These are phyloP conservation scores for Xenus cinereus DNA, from an alignment of 2,113 vertebrate genomes.

Conservation along the genomic window DNA sequence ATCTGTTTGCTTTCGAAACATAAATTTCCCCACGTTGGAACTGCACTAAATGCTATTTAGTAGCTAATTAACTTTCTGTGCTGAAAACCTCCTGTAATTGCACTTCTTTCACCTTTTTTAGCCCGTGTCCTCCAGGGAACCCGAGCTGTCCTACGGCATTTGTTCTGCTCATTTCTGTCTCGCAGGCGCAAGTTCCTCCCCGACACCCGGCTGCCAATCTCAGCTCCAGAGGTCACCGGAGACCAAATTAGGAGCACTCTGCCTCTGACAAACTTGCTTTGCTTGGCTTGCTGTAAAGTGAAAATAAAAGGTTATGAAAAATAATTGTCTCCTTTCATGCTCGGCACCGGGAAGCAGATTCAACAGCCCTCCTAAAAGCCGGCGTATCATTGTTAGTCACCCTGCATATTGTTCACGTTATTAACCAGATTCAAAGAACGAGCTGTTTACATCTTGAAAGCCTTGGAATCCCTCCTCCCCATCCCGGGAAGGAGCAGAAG, in stretches of 20 bases:
- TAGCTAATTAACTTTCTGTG: slow-evolving; percentile 77
- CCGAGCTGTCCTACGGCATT: slow-evolving; percentile 68
- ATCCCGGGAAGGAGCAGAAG: background rate
- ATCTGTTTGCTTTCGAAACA: slow-evolving; percentile 49
- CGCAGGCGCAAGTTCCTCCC: slow-evolving; percentile 33
- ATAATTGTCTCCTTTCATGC: slow-evolving; percentile 33
- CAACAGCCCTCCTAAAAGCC: background rate
- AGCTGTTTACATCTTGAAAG: background rate
- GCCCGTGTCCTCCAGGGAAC: slow-evolving; percentile 52
- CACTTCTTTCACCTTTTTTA: slow-evolving; percentile 58
- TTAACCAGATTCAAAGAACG: background rate
- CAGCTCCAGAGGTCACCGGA: slow-evolving; percentile 57
- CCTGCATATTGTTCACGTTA: background rate
- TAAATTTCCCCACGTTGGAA: slow-evolving; percentile 47
- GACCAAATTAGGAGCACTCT: slow-evolving; percentile 66
- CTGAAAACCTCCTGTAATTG: slow-evolving; percentile 75
- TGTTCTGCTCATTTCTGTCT: slow-evolving; percentile 70
- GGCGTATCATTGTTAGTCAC: background rate
- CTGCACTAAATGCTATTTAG: slow-evolving; percentile 76
- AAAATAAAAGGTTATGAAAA: slow-evolving; percentile 57
- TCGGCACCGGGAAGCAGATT: background rate
- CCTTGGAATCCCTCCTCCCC: background rate
- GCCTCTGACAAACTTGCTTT: slow-evolving; percentile 57
- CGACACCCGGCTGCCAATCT: slow-evolving; percentile 69
- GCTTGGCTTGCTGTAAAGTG: slow-evolving; percentile 47